These are phyloP conservation scores for Porites cylindrica DNA, from an alignment of 92 coral and sea anemone genomes.

Conservation along the genomic window DNA sequence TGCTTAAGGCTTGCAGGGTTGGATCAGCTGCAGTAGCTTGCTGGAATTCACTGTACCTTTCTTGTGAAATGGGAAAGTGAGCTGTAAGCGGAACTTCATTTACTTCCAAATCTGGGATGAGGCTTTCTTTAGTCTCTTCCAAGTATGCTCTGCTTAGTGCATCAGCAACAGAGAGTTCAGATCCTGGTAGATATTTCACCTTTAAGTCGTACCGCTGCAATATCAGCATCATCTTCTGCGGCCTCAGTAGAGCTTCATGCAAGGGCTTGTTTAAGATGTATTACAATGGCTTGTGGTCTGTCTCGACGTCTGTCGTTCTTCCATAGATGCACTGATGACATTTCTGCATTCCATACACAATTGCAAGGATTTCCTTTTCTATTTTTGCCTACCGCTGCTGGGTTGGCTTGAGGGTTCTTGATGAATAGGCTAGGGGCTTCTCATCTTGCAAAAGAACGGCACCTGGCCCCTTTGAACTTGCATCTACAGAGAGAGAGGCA, in stretches of 20 bases:
- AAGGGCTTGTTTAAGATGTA: constrained; percentile 29
- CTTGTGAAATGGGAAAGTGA: too few species aligned
- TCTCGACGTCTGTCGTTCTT: too few species aligned
- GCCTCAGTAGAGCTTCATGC: constrained; percentile 23
- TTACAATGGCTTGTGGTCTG: too few species aligned
- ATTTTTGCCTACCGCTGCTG: constrained; percentile 17
- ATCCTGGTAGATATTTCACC: constrained; percentile 38
- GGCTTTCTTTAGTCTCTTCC: too few species aligned
- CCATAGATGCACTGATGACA: too few species aligned
- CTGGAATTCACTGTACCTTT: too few species aligned
- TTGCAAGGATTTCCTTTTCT: constrained; percentile 17
- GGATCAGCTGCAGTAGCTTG: too few species aligned
- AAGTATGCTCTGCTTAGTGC: constrained; percentile 47
- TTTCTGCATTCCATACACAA: constrained; percentile 10
- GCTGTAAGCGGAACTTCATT: too few species aligned
- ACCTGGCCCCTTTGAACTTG: constrained; percentile 47
- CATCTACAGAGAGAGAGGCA: constrained; percentile 55
- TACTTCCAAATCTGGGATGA: too few species aligned
- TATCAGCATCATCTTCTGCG: constrained; percentile 28
- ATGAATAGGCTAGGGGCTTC: constrained; percentile 33
- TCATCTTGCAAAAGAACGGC: constrained; percentile 35
- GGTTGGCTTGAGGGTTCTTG: constrained; percentile 31
- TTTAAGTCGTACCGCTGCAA: too few species aligned
- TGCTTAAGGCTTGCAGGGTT: too few species aligned
- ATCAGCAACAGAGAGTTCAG: constrained; percentile 28